These are phyloP conservation scores for Coptodon bakossiorum DNA, from an alignment of 2,113 vertebrate genomes.

Conservation along the genomic window DNA sequence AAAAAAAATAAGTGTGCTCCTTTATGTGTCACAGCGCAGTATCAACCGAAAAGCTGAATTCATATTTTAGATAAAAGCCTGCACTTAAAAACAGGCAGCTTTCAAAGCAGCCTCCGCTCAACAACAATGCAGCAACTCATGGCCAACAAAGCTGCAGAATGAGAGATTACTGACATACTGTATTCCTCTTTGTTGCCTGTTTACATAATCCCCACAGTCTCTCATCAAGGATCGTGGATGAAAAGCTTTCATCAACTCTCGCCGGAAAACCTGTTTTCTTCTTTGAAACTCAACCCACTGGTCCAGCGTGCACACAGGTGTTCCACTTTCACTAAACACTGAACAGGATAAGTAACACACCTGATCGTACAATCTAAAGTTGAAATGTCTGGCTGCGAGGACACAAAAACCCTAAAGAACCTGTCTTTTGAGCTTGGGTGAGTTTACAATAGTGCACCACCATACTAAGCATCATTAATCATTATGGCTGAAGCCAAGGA, in stretches of 20 bases:
- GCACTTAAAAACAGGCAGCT: not conserved
- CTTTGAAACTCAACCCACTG: conserved; percentile 33
- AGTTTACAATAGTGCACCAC: not conserved
- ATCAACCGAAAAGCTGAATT: not conserved
- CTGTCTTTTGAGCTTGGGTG: not conserved
- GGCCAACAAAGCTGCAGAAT: conserved; percentile 27
- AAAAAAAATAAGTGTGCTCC: not conserved
- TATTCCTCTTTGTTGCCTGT: conserved; percentile 47
- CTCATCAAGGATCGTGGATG: conserved; percentile 34
- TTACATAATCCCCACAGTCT: conserved; percentile 50
- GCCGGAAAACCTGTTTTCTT: conserved; percentile 9
- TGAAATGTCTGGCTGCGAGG: not conserved
- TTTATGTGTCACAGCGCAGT: not conserved
- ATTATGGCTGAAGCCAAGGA: conserved; percentile 19
- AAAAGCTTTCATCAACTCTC: conserved; percentile 46
- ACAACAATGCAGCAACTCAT: conserved; percentile 27
- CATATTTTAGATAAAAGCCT: not conserved
- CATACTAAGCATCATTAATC: conserved; percentile 25
- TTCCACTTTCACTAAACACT: conserved; percentile 31
- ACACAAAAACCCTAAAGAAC: not conserved
- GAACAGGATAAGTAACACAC: not conserved
- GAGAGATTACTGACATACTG: conserved; percentile 38
- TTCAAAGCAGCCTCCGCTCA: not conserved
- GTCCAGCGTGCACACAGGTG: conserved; percentile 33
- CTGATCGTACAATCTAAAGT: not conserved